Evolutionary conservation across 2,888 invertebrate species (phyloP).

Genomic region (Cantharis flavilabris): DNA sequence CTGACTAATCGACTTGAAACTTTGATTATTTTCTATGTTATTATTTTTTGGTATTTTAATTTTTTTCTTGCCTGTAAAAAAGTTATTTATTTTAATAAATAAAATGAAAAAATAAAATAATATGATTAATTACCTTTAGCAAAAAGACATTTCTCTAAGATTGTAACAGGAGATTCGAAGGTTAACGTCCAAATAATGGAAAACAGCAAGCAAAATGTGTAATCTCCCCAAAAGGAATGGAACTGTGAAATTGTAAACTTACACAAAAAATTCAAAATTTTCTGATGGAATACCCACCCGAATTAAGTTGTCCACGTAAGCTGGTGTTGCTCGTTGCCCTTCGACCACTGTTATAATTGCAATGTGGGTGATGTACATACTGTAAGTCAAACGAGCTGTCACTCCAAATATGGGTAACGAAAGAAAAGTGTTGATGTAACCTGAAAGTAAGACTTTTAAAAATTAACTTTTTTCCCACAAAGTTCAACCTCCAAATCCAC

Average conservation of each 20-base stretch:
- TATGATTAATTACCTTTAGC: slow-evolving; percentile 7
- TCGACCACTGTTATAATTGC: slow-evolving; percentile 44
- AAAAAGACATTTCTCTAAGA: slow-evolving; percentile 52
- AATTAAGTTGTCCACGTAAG: slow-evolving; percentile 39
- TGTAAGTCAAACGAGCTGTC: slow-evolving; percentile 60
- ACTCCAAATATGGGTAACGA: slow-evolving; percentile 59
- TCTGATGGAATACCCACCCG: slow-evolving; percentile 37
- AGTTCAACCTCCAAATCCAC: slow-evolving; percentile 33
- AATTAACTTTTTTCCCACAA: not conserved
- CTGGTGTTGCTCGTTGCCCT: slow-evolving; percentile 35
- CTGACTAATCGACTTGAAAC: not conserved
- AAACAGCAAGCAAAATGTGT: slow-evolving; percentile 49
- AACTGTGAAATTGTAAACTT: slow-evolving; percentile 41
- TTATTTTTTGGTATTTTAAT: not conserved
- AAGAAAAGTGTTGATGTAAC: slow-evolving; percentile 60
- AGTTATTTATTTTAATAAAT: slow-evolving; percentile 5
- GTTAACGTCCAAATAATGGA: slow-evolving; percentile 55
- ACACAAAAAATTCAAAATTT: not conserved
- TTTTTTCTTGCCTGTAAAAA: not conserved
- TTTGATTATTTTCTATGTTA: not conserved
- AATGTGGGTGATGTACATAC: slow-evolving; percentile 60
- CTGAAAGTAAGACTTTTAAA: slow-evolving; percentile 43
- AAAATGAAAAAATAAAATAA: not conserved
- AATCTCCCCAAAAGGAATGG: slow-evolving; percentile 55
- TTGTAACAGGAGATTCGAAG: slow-evolving; percentile 58